A percentile compares a stretch with the other conserved stretches of the same genome.
Conservation (phyloP, 2,113 vertebrate genomes). For the Entelurus aequoreus region DNA sequence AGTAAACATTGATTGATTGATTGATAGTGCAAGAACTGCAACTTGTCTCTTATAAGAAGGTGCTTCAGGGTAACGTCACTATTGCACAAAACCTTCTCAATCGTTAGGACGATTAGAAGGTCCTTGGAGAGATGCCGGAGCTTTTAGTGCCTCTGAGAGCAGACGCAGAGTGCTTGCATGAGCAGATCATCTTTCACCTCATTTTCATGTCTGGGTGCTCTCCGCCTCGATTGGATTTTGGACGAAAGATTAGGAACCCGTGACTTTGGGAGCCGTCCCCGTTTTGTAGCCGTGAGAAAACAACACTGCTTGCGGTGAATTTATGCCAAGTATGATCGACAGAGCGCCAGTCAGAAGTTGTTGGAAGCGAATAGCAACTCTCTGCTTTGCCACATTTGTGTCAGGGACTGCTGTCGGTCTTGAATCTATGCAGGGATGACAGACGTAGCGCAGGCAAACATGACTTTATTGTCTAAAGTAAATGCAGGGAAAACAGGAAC, state of each 20-base stretch:
- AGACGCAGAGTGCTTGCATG: constrained; percentile 51
- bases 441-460: not conserved
- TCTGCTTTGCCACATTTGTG: too few relatives aligned
- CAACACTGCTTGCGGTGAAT: not conserved
- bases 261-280: not conserved
- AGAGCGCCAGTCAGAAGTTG: too few relatives aligned
- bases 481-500: not conserved
- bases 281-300: not conserved
- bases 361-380: too few relatives aligned
- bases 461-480: not conserved
- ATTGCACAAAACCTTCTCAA: constrained; percentile 31
- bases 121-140: constrained; percentile 40
- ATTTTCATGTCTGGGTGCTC: constrained; percentile 18
- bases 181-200: constrained; percentile 56
- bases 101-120: constrained; percentile 46
- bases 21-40: not conserved
- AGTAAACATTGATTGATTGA: too few relatives aligned
- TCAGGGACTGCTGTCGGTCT: too few relatives aligned
- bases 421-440: too few relatives aligned
- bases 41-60: constrained; percentile 1
- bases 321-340: not conserved
- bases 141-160: constrained; percentile 32
- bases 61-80: constrained; percentile 9
- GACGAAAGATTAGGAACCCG: not conserved
- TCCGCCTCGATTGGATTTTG: not conserved